These are phyloP conservation scores for Pseudochaenichthys georgianus DNA, from an alignment of 2,797 vertebrate species.

Conservation along the genomic window DNA sequence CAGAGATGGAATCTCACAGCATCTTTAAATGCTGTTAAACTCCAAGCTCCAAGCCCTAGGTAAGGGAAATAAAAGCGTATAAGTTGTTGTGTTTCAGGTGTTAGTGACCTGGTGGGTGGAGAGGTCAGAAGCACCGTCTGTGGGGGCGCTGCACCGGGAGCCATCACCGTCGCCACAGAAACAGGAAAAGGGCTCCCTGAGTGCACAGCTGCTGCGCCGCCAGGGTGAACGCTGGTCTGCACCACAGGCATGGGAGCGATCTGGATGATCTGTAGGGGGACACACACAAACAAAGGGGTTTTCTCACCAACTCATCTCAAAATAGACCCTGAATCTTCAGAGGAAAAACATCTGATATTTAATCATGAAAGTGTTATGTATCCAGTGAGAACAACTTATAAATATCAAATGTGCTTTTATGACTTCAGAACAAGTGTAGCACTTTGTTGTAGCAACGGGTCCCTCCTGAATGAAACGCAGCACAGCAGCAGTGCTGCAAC, in stretches of 20 bases:
- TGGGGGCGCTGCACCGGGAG: slow-evolving; percentile 84
- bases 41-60: neutral
- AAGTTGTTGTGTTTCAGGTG: slow-evolving; percentile 30
- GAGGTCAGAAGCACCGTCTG: slow-evolving; percentile 92
- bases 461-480: neutral
- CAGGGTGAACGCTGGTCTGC: slow-evolving; percentile 82
- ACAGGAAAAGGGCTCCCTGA: slow-evolving; percentile 87
- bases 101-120: slow-evolving; percentile 89
- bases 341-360: neutral
- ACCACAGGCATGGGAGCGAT: slow-evolving; percentile 91
- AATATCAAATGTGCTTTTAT: slow-evolving; percentile 8
- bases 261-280: slow-evolving; percentile 88
- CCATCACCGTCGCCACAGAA: slow-evolving; percentile 87
- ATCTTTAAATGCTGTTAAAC: neutral
- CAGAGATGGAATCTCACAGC: slow-evolving; percentile 18
- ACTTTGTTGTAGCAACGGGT: neutral
- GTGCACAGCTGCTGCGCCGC: slow-evolving; percentile 76
- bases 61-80: slow-evolving; percentile 7
- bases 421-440: neutral
- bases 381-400: neutral
- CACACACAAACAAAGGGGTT: slow-evolving; percentile 7
- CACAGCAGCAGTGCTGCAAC: neutral
- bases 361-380: neutral
- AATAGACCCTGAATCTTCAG: neutral
- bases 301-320: slow-evolving; percentile 1